Evolutionary conservation across 2,113 vertebrate genomes (phyloP).

Genomic region (Danionella cerebrum): DNA sequence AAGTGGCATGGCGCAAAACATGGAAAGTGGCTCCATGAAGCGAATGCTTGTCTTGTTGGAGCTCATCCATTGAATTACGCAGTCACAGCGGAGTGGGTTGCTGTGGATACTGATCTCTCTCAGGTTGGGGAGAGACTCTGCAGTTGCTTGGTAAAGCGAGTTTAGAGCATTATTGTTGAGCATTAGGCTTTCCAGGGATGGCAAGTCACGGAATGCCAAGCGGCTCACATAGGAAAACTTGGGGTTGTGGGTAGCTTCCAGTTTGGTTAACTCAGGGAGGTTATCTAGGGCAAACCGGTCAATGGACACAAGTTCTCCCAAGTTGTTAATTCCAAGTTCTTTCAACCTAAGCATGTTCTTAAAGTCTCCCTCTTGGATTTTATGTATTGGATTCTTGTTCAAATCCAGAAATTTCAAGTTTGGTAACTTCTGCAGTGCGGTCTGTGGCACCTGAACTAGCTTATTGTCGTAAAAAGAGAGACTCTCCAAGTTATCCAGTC

Average conservation of each 20-base stretch:
- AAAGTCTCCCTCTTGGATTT: slow-evolving; percentile 92
- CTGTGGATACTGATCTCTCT: slow-evolving; percentile 95
- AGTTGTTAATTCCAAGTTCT: slow-evolving; percentile 93
- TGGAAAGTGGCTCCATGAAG: slow-evolving; percentile 94
- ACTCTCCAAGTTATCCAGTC: slow-evolving; percentile 92
- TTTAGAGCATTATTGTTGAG: slow-evolving; percentile 92
- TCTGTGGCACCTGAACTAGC: slow-evolving; percentile 81
- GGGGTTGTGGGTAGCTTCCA: slow-evolving; percentile 95
- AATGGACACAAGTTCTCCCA: slow-evolving; percentile 89
- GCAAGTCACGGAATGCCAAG: slow-evolving; percentile 84
- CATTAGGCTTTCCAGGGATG: slow-evolving; percentile 94
- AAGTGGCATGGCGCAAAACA: slow-evolving; percentile 86
- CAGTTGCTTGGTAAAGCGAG: slow-evolving; percentile 83
- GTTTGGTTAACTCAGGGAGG: slow-evolving; percentile 91
- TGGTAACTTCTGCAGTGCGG: slow-evolving; percentile 88
- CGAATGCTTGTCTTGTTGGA: slow-evolving; percentile 89
- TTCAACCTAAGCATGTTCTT: slow-evolving; percentile 90
- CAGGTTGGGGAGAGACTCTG: slow-evolving; percentile 85
- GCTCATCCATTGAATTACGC: slow-evolving; percentile 90
- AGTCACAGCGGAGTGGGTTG: slow-evolving; percentile 91
- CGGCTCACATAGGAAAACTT: slow-evolving; percentile 88
- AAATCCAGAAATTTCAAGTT: slow-evolving; percentile 96
- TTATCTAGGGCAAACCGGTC: slow-evolving; percentile 87
- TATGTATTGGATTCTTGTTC: slow-evolving; percentile 95
- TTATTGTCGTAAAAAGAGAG: slow-evolving; percentile 97